Evolutionary conservation across 2,113 vertebrate genomes (phyloP).

Genomic region (Caloenas nicobarica): DNA sequence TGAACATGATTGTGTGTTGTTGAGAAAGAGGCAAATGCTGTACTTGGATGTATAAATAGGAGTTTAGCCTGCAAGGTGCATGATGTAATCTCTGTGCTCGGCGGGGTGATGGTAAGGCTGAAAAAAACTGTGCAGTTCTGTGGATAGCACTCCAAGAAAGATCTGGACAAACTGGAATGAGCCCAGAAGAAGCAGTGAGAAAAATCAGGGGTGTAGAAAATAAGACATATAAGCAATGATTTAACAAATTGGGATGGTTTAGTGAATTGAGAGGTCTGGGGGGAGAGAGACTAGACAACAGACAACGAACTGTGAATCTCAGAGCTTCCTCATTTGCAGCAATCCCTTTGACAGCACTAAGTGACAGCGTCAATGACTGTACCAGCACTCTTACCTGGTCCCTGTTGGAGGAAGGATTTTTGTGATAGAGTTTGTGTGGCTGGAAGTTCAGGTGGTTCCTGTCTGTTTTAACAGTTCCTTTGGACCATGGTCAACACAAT

Average conservation of each 20-base stretch:
- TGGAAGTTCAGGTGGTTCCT: neutral
- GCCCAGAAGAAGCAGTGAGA: neutral
- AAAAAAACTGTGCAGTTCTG: neutral
- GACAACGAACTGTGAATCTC: neutral
- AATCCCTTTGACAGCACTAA: neutral
- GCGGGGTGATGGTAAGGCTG: neutral
- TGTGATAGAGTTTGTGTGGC: neutral
- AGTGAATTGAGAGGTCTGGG: neutral
- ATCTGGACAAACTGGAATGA: neutral
- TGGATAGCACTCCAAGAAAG: neutral
- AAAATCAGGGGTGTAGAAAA: neutral
- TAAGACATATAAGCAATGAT: neutral
- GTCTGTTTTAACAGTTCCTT: neutral
- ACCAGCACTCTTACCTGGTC: neutral
- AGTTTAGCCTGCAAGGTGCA: constrained; percentile 43
- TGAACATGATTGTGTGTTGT: constrained; percentile 30
- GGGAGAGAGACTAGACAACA: neutral
- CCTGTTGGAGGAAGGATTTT: neutral
- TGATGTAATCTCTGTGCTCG: constrained; percentile 54
- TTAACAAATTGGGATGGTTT: neutral
- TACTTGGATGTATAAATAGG: constrained; percentile 49
- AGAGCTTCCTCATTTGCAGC: neutral
- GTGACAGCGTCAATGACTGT: neutral
- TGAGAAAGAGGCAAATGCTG: constrained; percentile 39
- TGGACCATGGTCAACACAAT: neutral